Evolutionary conservation across 1,140 invertebrate genomes (phyloP).

Genomic region (Oryzaephilus surinamensis): DNA sequence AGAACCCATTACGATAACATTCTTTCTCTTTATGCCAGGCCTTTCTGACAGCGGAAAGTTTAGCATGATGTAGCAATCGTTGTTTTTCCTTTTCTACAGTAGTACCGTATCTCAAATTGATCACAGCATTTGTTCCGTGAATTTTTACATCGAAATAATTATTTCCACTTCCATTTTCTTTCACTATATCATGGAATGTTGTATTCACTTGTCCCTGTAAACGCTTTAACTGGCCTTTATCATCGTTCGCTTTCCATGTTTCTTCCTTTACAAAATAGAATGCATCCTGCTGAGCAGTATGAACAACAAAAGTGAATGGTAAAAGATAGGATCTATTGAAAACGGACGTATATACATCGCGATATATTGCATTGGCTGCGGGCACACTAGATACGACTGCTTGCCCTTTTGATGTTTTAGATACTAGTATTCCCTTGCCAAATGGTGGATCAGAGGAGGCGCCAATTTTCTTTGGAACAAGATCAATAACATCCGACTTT

Average conservation of each 20-base stretch:
- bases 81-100: constrained; percentile 79
- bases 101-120: constrained; percentile 81
- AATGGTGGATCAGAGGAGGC: constrained; percentile 76
- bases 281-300: constrained; percentile 79
- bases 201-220: constrained; percentile 86
- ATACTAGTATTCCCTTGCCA: constrained; percentile 82
- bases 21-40: constrained; percentile 88
- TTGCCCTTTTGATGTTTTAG: constrained; percentile 62
- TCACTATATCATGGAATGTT: constrained; percentile 73
- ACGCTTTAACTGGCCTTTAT: constrained; percentile 76
- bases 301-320: constrained; percentile 79
- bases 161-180: constrained; percentile 55
- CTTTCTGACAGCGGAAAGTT: constrained; percentile 70
- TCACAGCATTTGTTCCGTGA: constrained; percentile 68
- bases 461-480: constrained; percentile 59
- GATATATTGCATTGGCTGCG: constrained; percentile 75
- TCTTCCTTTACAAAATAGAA: constrained; percentile 94
- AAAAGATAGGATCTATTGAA: constrained; percentile 85
- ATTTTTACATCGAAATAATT: constrained; percentile 76
- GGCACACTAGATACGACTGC: constrained; percentile 79
- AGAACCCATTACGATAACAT: constrained; percentile 62
- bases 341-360: constrained; percentile 88
- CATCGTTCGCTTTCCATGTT: constrained; percentile 74
- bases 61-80: constrained; percentile 78
- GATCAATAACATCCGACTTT: constrained; percentile 60